Percentiles rank a stretch among this genome's conserved stretches.
Evolutionary conservation across 2,888 invertebrate species (phyloP).

Genomic region (Salticus scenicus): DNA sequence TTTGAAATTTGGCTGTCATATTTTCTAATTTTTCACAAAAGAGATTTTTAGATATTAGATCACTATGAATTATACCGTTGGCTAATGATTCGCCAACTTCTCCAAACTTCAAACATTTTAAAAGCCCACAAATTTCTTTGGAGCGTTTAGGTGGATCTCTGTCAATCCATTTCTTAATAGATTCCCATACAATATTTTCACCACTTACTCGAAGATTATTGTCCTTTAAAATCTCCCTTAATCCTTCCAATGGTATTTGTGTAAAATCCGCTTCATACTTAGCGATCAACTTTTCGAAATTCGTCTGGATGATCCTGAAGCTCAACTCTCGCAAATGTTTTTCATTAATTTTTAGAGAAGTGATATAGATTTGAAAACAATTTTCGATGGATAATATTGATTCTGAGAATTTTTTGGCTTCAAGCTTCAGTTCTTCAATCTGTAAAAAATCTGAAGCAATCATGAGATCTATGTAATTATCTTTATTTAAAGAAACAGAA

Average conservation of each 20-base stretch:
- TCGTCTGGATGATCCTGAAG: conserved; percentile 23
- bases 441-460: conserved; percentile 13
- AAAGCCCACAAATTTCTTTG: background rate
- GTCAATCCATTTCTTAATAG: conserved; percentile 16
- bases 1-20: background rate
- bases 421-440: background rate
- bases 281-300: conserved; percentile 13
- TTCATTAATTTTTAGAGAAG: background rate
- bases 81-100: conserved; percentile 15
- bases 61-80: background rate
- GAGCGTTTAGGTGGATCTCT: background rate
- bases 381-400: background rate
- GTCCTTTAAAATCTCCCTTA: conserved; percentile 16
- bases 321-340: background rate
- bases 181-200: background rate
- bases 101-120: background rate
- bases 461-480: conserved; percentile 7
- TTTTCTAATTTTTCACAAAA: background rate
- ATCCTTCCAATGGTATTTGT: background rate
- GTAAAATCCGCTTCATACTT: background rate
- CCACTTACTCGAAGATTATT: conserved; percentile 22
- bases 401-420: background rate
- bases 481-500: background rate
- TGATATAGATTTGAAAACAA: conserved; percentile 5
- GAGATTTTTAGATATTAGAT: background rate